Conservation (phyloP, 2,797 vertebrate species). For the Balearica regulorum region DNA sequence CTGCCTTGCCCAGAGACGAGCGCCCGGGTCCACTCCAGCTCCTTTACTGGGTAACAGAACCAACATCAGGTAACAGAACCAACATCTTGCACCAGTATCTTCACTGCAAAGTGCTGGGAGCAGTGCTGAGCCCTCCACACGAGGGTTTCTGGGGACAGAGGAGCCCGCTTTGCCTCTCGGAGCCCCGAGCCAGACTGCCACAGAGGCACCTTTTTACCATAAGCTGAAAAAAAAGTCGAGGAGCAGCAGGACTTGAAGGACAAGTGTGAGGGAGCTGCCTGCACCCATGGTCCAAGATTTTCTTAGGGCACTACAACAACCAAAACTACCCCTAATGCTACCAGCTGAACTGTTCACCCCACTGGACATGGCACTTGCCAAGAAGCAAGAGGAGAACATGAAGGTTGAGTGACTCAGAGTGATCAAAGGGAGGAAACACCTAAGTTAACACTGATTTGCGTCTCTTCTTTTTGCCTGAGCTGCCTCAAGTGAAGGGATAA, state of each 20-base stretch:
- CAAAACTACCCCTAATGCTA: not conserved
- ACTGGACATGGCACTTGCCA: not conserved
- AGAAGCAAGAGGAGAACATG: not conserved
- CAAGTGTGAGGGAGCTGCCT: not conserved
- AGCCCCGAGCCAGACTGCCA: not conserved
- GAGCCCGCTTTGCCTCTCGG: not conserved
- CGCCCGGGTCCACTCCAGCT: not conserved
- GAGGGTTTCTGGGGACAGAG: not conserved
- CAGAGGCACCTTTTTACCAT: not conserved
- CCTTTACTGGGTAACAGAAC: not conserved
- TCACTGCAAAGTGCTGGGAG: not conserved
- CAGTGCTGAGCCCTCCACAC: not conserved
- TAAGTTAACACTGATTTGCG: not conserved
- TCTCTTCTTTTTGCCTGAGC: not conserved
- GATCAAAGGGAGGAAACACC: slow-evolving; percentile 38
- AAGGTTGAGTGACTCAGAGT: not conserved
- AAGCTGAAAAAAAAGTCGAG: not conserved
- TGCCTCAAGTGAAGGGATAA: not conserved
- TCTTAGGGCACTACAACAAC: not conserved
- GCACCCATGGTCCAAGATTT: not conserved
- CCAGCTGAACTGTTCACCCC: not conserved
- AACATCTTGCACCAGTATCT: not conserved
- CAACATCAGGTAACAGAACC: not conserved
- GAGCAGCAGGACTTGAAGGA: not conserved
- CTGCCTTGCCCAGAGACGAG: not conserved